Conservation (phyloP, 2,113 vertebrate species). For the Cnemophilus loriae region DNA sequence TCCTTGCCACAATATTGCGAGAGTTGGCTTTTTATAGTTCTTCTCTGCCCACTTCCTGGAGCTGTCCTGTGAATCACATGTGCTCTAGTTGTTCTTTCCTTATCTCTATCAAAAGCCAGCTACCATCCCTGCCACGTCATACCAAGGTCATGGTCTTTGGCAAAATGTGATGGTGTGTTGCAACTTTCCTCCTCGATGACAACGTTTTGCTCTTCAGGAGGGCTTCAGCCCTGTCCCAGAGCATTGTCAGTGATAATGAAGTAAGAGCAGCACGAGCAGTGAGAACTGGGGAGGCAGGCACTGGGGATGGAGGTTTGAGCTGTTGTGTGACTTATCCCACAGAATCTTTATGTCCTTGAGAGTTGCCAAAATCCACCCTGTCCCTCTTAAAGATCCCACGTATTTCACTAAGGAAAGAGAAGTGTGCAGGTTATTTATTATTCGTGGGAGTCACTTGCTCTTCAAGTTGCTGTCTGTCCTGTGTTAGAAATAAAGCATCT, state of each 20-base stretch:
- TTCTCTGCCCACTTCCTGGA: background rate
- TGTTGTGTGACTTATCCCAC: background rate
- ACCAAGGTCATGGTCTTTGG: background rate
- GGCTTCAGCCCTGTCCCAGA: background rate
- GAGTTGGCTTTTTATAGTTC: background rate
- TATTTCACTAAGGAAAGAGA: background rate
- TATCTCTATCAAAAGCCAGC: slow-evolving; percentile 13
- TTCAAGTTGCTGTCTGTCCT: background rate
- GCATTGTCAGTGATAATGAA: background rate
- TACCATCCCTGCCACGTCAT: background rate
- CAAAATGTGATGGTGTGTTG: background rate
- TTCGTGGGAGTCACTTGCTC: background rate
- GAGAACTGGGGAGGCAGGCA: background rate
- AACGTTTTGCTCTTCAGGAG: background rate
- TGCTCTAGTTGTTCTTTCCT: background rate
- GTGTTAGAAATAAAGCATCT: background rate
- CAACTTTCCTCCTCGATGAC: background rate
- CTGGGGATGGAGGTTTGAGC: background rate
- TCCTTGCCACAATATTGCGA: background rate
- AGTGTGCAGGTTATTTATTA: background rate
- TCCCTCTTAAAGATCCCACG: background rate
- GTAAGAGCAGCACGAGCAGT: background rate
- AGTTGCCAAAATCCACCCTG: background rate
- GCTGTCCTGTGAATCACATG: background rate
- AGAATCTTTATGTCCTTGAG: background rate